Base-by-base conservation (phyloP, 2,113 vertebrate species). In the Eupsittula cactorum region DNA sequence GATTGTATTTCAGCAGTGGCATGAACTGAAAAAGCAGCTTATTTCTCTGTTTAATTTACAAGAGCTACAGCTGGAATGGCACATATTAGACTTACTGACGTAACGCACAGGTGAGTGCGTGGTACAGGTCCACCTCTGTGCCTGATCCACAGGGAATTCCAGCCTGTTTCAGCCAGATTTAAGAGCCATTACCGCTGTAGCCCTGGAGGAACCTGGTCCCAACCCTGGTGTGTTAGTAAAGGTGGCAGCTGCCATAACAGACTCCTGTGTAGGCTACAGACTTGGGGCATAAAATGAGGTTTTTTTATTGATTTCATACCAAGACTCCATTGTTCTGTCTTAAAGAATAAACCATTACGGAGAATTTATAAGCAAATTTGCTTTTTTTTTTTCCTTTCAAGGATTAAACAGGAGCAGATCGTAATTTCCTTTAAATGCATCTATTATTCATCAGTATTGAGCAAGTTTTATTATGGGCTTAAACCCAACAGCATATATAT, bases 161-260 rank as follows among this genome's bases (percentile, higher is more conserved):
- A 46, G 65, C 8, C 82, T 76, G 21, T 16, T 86, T 14, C 83
- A 82, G 92, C 65, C 82, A 88, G 70, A 64, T 68, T 62, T 28
- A 6, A 50, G 90, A 75, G 86, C 60, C 6, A 5, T 89, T 89
- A 59, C 85, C 1, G 1, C 88, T 28, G 27, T 0, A 94, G 82
- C 86, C 80, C 86, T 63, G 9, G 19, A 96, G 86, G 86, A 92
- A 82, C 88, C 57, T 19, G 1, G 47, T 53, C 86, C 3, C 3
- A 89, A 92, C n/a, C 47, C 70, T 18, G 81, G 68, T 23, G 73
- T 25, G 49, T 93, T 78, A 60, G 86, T 31, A 31, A 84, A 93
- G 86, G 93, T 86, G 86, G 95, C 92, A 93, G 93, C 95, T 94
- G 83, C 88, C 92, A 73, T 33, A 96, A 88, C 91, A 92, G 86